Base-by-base conservation (phyloP, 2,888 invertebrate species). In the Meteorus cinctellus region DNA sequence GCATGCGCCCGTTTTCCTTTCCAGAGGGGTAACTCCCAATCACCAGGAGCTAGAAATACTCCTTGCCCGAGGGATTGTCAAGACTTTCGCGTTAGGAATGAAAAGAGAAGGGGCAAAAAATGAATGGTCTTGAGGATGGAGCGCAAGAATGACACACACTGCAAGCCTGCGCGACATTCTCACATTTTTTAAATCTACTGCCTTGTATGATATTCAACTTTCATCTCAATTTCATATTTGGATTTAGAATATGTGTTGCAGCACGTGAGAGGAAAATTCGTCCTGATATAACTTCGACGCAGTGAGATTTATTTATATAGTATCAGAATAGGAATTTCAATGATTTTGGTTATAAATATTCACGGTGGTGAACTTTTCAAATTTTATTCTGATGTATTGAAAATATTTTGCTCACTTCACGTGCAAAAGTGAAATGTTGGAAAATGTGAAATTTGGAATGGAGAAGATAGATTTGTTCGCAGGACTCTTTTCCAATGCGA, bases 11-110 rank as follows among this genome's bases (percentile, higher is more conserved):
- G 74, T 77, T 82, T 83, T 84, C 84, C 84, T 83, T 83, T 85
- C 88, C 86, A 84, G 85, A 86, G 87, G 88, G 86, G 86, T 86
- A 87, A 87, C 89, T 89, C 87, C 89, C 89, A 89, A 89, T 89
- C 89, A 89, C 89, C 88, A 86, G 88, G 82, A 89, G 89, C 88
- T 87, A 86, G 86, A 86, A 86, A 82, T 81, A 82, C 82, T 84
- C 82, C 81, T 84, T 84, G 81, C 83, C 80, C 77, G 75, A 80
- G 82, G 83, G 82, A 79, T 82, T 82, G 83, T 82, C 83, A 83
- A 83, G 82, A 82, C 82, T 81, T 82, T 80, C 77, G 66, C 72
- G 78, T 78, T 75, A 74, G 76, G 73, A 78, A 74, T 76, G 78
- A 78, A 79, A 79, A 73, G 66, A 77, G 74, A 59, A 16, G 73